Evolutionary conservation across 37 sponge, comb jelly and placozoan genomes (phyloP).

Genomic region (Beroe forskalii): DNA sequence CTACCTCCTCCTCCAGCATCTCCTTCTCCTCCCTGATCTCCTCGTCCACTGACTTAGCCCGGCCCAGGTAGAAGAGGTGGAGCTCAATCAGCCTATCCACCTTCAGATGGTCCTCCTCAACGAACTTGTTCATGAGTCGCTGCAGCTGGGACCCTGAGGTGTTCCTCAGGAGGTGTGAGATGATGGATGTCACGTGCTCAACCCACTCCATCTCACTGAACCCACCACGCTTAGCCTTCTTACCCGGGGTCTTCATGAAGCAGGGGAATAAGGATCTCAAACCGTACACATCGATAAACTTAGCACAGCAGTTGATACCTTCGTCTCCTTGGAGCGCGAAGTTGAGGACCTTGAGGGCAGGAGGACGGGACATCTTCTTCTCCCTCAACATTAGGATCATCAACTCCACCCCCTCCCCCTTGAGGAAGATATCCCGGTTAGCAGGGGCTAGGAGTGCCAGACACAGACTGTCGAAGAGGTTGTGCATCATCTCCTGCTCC

Average conservation of each 20-base stretch:
- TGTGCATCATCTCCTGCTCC: constrained; percentile 96
- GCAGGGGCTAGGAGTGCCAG: constrained; percentile 79
- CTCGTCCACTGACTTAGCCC: constrained; percentile 66
- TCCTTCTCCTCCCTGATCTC: constrained; percentile 57
- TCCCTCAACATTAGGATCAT: constrained; percentile 93
- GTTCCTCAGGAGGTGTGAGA: constrained; percentile 82
- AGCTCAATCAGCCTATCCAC: constrained; percentile 93
- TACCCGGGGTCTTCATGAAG: constrained; percentile 88
- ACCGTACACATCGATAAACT: constrained; percentile 94
- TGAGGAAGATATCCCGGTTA: constrained; percentile 86
- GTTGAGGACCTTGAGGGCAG: constrained; percentile 92
- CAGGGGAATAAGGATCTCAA: constrained; percentile 87
- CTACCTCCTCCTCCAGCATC: constrained; percentile 66
- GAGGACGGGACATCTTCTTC: constrained; percentile 79
- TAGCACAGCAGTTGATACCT: constrained; percentile 83
- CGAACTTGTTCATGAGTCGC: constrained; percentile 81
- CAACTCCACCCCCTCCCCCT: constrained; percentile 96
- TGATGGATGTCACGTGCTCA: constrained; percentile 91
- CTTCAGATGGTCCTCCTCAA: constrained; percentile 92
- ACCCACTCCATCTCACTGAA: constrained; percentile 76
- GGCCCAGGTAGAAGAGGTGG: constrained; percentile 77
- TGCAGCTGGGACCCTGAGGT: neutral
- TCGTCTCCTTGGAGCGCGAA: constrained; percentile 83
- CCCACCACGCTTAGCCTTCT: constrained; percentile 65
- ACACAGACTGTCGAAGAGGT: constrained; percentile 96